Base-by-base conservation (phyloP, 2,888 invertebrate genomes). In the Lissocephala sabroskyi region DNA sequence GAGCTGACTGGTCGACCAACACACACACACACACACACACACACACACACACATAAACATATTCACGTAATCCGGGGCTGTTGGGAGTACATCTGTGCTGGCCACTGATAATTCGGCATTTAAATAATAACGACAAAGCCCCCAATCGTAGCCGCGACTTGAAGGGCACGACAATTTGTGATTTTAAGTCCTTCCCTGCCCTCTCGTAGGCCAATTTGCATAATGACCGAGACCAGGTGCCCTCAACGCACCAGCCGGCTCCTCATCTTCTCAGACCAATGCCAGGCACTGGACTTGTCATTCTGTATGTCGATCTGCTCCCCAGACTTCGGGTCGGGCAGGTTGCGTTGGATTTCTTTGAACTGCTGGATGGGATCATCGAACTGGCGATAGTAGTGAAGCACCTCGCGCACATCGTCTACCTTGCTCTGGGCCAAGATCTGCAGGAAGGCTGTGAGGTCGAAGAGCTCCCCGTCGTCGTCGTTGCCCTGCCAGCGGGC, bases 401-500 rank as follows among this genome's bases (percentile, higher is more conserved):
- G 85, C 19, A 98, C 98, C 45, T 95, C 94, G 49, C 99, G 88
- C 0, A 99, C 97, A 86, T 99, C 99, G 13, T 92, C 89, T 9
- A 98, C 93, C 66, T 95, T 92, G 49, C 93, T 93, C 55, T 92
- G 88, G 13, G 93, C 93, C 80, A 99, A 92, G 18, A 96, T 96
- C 85, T 92, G 92, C 17, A 99, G 87, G 81, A 99, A 92, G 62
- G 94, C 91, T 7, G 96, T 94, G 46, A 99, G 88, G 84, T 99
- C 97, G 33, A 95, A 87, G 0, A 99, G 86, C 0, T 92, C 89
- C 0, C 92, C 90, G 83, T 99, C 99, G 63, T 95, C 92, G 80
- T 97, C 96, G 53, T 94, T 92, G 1, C 99, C 99, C 60, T 88
- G 88, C 98, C 98, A 99, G 79, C 94, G 90, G 45, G 92, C 90